Evolutionary conservation across 2,797 vertebrate species (phyloP).

Genomic region (Vireo griseus): DNA sequence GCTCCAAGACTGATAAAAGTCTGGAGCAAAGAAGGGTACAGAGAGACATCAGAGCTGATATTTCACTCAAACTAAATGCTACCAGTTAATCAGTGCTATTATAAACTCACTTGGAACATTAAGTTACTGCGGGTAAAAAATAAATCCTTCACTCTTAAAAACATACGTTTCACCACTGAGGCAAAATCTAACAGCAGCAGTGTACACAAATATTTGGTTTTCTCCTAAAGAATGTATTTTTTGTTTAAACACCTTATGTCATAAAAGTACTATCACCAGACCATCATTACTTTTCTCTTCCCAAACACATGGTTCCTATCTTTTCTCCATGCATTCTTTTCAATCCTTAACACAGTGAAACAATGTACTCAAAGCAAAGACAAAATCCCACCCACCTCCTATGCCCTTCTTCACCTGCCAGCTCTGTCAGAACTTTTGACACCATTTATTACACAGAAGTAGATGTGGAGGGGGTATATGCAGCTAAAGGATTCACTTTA

Average conservation of each 20-base stretch:
- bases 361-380: fast-evolving
- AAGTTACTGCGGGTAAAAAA: constrained; percentile 1
- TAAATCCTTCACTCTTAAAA: constrained; percentile 28
- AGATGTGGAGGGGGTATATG: neutral
- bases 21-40: neutral
- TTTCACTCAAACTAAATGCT: constrained; percentile 35
- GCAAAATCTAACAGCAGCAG: neutral
- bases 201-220: constrained; percentile 9
- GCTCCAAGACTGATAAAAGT: neutral
- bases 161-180: neutral
- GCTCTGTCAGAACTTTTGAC: neutral
- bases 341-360: neutral
- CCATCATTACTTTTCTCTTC: neutral
- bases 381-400: neutral
- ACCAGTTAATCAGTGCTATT: constrained; percentile 39
- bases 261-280: neutral
- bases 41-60: neutral
- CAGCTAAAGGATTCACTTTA: neutral
- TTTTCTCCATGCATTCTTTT: neutral
- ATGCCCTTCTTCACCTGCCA: neutral
- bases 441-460: neutral
- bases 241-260: neutral
- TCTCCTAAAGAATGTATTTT: neutral
- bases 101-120: constrained; percentile 44
- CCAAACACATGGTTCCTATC: neutral